Evolutionary conservation across 2,888 invertebrate genomes (phyloP).

Genomic region (Steromphala cineraria): DNA sequence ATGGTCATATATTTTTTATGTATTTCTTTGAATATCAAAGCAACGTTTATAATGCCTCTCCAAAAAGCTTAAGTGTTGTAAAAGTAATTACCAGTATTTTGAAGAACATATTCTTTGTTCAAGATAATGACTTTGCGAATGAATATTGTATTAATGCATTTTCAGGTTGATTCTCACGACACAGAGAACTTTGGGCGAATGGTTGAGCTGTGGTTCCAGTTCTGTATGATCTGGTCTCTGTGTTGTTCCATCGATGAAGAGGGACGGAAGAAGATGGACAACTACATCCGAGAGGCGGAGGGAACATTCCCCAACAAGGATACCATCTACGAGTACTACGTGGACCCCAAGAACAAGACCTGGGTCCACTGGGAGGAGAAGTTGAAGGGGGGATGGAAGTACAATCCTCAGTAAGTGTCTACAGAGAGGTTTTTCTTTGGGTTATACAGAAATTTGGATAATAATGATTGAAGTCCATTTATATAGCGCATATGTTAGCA

Average conservation of each 20-base stretch:
- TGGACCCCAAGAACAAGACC: constrained; percentile 83
- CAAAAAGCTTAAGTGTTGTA: too few relatives aligned
- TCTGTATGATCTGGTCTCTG: constrained; percentile 76
- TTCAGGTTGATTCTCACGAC: constrained; percentile 69
- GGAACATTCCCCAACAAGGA: constrained; percentile 87
- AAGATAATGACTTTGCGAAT: too few relatives aligned
- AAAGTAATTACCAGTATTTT: too few relatives aligned
- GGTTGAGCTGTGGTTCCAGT: constrained; percentile 76
- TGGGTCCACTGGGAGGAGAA: constrained; percentile 89
- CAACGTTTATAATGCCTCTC: too few relatives aligned
- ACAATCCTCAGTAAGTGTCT: constrained; percentile 79
- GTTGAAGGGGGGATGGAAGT: constrained; percentile 85
- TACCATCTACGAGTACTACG: constrained; percentile 91
- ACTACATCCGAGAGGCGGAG: constrained; percentile 75
- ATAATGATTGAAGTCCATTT: too few relatives aligned
- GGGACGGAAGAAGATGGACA: constrained; percentile 75
- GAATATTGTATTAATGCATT: neutral
- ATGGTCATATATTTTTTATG: too few relatives aligned
- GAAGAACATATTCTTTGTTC: too few relatives aligned
- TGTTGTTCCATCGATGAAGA: constrained; percentile 75
- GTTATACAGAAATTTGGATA: too few relatives aligned
- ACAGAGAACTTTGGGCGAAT: constrained; percentile 71
- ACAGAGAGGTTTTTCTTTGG: too few relatives aligned
- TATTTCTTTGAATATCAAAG: too few relatives aligned
- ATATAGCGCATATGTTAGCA: too few relatives aligned